Percentiles rank a stretch among this genome's conserved stretches.
These are phyloP conservation scores for Ranitomeya imitator DNA, from an alignment of 2,113 vertebrate genomes.

Conservation along the genomic window DNA sequence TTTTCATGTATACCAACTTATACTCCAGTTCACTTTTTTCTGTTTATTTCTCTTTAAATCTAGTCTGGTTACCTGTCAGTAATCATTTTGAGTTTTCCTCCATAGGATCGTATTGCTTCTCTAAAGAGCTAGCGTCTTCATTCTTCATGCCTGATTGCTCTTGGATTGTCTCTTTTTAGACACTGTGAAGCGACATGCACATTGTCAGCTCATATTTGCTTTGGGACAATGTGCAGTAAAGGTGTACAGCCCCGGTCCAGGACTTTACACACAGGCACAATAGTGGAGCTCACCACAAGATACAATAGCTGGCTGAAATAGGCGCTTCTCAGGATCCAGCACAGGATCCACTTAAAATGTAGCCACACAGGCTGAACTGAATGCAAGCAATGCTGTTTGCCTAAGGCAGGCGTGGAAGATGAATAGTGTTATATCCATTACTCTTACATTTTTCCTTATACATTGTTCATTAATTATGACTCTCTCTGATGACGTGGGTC, in stretches of 20 bases:
- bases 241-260: neutral
- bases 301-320: conserved; percentile 12
- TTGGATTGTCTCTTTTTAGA: conserved; percentile 12
- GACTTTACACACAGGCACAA: neutral
- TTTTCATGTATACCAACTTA: too few relatives aligned
- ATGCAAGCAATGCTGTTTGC: neutral
- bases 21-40: too few relatives aligned
- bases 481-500: neutral
- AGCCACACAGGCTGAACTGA: neutral
- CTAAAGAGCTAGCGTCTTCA: conserved; percentile 26
- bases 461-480: neutral
- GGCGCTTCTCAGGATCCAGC: neutral
- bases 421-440: neutral
- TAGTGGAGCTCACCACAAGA: neutral
- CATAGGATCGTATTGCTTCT: neutral
- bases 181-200: conserved; percentile 16
- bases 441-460: neutral
- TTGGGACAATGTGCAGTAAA: conserved; percentile 6
- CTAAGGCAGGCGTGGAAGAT: neutral
- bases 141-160: neutral
- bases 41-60: too few relatives aligned
- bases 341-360: neutral
- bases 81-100: neutral
- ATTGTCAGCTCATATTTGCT: conserved; percentile 30
- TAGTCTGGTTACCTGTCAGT: neutral